A percentile compares a stretch with the other conserved stretches of the same genome.
Conservation (phyloP, 2,888 invertebrate species). For the Emesis russula region DNA sequence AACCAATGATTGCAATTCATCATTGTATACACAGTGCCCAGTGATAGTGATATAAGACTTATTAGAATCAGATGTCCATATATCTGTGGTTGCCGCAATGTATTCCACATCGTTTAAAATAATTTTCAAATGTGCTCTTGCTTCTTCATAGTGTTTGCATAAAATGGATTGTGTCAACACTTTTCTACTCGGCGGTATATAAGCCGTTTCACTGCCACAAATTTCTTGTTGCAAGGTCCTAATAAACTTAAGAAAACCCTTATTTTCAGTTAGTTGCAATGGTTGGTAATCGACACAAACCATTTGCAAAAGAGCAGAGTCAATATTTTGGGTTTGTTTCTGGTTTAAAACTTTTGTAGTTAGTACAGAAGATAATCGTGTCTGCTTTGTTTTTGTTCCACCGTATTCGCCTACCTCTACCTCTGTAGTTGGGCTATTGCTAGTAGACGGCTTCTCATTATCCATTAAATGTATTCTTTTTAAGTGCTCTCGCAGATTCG, state of each 20-base stretch:
- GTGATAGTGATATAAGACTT: slow-evolving; percentile 57
- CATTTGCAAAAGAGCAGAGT: slow-evolving; percentile 53
- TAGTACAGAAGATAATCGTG: background rate
- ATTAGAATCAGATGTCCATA: slow-evolving; percentile 64
- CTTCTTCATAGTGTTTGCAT: slow-evolving; percentile 49
- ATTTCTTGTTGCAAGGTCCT: slow-evolving; percentile 56
- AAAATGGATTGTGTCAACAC: slow-evolving; percentile 56
- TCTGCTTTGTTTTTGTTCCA: background rate
- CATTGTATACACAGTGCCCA: slow-evolving; percentile 50
- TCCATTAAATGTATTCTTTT: background rate
- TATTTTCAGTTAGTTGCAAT: slow-evolving; percentile 51
- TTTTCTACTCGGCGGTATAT: too few species aligned
- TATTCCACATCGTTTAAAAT: slow-evolving; percentile 51
- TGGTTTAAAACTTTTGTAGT: slow-evolving; percentile 46
- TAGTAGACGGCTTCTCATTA: background rate
- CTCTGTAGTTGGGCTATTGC: background rate
- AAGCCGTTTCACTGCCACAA: too few species aligned
- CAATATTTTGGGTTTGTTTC: slow-evolving; percentile 53
- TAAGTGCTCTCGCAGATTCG: background rate
- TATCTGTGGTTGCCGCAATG: slow-evolving; percentile 57
- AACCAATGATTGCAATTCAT: slow-evolving; percentile 36
- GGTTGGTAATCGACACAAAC: slow-evolving; percentile 32
- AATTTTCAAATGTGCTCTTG: slow-evolving; percentile 28
- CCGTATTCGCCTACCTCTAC: background rate
- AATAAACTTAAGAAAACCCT: slow-evolving; percentile 42